Evolutionary conservation across 2,888 invertebrate genomes (phyloP).

Genomic region (Sycophila texana): DNA sequence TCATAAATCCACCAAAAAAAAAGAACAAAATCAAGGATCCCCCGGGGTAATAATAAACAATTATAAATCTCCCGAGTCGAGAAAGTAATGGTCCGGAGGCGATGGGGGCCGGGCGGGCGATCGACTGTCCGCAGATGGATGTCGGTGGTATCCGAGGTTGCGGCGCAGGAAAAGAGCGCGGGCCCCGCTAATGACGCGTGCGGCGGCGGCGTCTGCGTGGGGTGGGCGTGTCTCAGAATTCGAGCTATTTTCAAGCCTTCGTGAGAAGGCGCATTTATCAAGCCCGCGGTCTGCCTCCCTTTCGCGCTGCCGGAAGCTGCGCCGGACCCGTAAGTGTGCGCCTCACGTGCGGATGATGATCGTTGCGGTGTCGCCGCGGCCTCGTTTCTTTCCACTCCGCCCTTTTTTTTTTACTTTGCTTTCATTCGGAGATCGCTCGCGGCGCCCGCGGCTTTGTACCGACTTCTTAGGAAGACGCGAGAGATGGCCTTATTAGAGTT

Average conservation of each 20-base stretch:
- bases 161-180: slow-evolving; percentile 2
- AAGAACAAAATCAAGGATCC: neutral
- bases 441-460: no score
- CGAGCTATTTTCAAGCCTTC: slow-evolving; percentile 68
- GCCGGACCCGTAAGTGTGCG: neutral
- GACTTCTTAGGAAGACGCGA: no score
- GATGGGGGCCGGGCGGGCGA: slow-evolving; percentile 1
- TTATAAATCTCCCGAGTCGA: slow-evolving; percentile 26
- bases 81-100: slow-evolving; percentile 29
- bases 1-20: no score
- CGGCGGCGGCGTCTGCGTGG: slow-evolving; percentile 58
- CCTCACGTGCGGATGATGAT: neutral
- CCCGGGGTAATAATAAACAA: slow-evolving; percentile 24
- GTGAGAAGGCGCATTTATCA: slow-evolving; percentile 66
- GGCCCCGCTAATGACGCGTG: slow-evolving; percentile 61
- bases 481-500: no score
- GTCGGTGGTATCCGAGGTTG: slow-evolving; percentile 1
- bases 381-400: no score
- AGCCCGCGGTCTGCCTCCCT: slow-evolving; percentile 43
- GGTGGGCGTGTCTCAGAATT: slow-evolving; percentile 66
- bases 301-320: slow-evolving; percentile 2
- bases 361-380: slow-evolving; percentile 3
- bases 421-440: neutral
- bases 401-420: no score
- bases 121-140: slow-evolving; percentile 35